A percentile compares a stretch with the other conserved stretches of the same genome.
These are phyloP conservation scores for Stegana nigrithorax DNA, from an alignment of 2,888 invertebrate species.

Conservation along the genomic window DNA sequence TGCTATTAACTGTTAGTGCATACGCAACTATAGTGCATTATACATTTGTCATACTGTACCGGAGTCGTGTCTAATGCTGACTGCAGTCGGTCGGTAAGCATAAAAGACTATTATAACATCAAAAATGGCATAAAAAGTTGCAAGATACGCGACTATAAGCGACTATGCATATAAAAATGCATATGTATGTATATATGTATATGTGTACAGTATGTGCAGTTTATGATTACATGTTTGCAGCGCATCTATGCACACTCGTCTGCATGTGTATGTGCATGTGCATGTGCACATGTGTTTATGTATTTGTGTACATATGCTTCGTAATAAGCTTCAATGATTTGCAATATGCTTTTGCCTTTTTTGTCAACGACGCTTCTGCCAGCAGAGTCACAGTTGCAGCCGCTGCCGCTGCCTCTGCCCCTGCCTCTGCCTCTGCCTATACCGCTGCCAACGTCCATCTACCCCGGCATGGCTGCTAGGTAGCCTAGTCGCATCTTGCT, in stretches of 20 bases:
- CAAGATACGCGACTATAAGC: not conserved
- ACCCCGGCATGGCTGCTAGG: not conserved
- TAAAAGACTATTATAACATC: too few relatives aligned
- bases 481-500: too few relatives aligned
- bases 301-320: slow-evolving; percentile 2
- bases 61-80: not conserved
- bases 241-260: too few relatives aligned
- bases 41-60: not conserved
- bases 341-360: not conserved
- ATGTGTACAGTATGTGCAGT: too few relatives aligned
- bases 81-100: too few relatives aligned
- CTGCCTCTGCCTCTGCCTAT: too few relatives aligned
- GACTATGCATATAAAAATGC: not conserved
- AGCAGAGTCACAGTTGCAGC: not conserved
- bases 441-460: too few relatives aligned
- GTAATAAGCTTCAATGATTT: not conserved
- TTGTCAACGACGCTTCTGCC: not conserved
- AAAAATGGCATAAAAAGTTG: too few relatives aligned
- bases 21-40: not conserved
- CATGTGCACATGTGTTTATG: slow-evolving; percentile 6
- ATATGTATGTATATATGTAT: not conserved
- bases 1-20: too few relatives aligned
- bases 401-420: too few relatives aligned
- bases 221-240: too few relatives aligned
- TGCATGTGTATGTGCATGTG: not conserved